A percentile compares a stretch with the other conserved stretches of the same genome.
These are phyloP conservation scores for Willowsia nigromaculata DNA, from an alignment of 2,888 invertebrate genomes.

Conservation along the genomic window DNA sequence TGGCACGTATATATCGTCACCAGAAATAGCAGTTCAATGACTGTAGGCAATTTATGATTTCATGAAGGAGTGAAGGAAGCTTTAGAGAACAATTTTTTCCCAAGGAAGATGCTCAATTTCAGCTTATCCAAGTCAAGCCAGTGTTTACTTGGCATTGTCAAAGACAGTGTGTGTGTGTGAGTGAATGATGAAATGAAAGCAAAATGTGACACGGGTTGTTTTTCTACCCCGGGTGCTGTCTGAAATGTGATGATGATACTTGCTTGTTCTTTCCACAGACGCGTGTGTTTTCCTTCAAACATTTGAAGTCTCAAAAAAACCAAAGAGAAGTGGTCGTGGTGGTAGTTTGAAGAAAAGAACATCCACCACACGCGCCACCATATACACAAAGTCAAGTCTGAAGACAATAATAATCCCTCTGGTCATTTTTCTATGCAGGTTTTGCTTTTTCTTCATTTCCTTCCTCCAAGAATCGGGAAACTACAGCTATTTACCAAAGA, in stretches of 20 bases:
- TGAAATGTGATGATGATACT: not conserved
- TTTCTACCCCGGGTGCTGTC: not conserved
- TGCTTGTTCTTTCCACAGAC: not conserved
- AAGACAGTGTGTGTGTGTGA: not conserved
- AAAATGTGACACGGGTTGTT: constrained; percentile 45
- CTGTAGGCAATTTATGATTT: constrained; percentile 51
- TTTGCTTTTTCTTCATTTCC: constrained; percentile 46
- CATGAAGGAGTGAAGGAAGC: constrained; percentile 7
- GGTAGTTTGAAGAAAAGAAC: not conserved
- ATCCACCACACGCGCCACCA: not conserved
- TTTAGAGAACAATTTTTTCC: not conserved
- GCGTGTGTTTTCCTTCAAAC: constrained; percentile 2
- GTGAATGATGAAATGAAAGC: constrained; percentile 60
- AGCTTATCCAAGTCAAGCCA: not conserved
- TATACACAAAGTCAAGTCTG: constrained; percentile 10
- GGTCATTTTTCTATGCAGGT: constrained; percentile 57
- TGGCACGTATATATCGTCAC: constrained; percentile 42
- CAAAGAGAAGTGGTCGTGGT: not conserved
- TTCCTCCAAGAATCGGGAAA: not conserved
- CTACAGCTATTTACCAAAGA: not conserved
- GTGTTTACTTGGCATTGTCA: not conserved
- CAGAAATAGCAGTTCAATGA: constrained; percentile 34
- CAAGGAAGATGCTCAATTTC: not conserved
- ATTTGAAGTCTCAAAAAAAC: constrained; percentile 5
- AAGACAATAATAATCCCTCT: constrained; percentile 61